Evolutionary conservation across 2,888 invertebrate species (phyloP), one percentile per base, ranked within the genome.

Genomic region (Watsonalla binaria): DNA sequence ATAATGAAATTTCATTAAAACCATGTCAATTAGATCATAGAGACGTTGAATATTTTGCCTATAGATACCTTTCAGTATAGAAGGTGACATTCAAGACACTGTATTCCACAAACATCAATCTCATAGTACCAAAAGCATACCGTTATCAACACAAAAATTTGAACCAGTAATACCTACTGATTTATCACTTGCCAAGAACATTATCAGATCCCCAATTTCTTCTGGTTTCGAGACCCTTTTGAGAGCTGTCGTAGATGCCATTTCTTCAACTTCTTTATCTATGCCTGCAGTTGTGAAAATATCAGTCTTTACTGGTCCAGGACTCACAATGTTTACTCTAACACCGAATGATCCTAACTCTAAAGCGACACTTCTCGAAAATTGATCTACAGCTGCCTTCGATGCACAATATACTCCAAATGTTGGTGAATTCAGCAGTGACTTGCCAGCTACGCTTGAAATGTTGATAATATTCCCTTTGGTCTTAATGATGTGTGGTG

Each of bases 281-380:
- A 53, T 4, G 0, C 64, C 65, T 6, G 54, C 51, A 13, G 59
- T 68, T 5, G 48, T 45, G 0, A 61, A 93, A 90, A 85, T 63
- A 95, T 70, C 63, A 0, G 97, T 78, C 0, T 39, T 52, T 0
- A 72, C 69, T 1, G 69, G 60, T 0, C 74, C 77, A 15, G 73
- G 74, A 48, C 67, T 72, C 0, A 78, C 59, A 2, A 67, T 51
- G 51, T 80, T 78, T 0, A 96, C 96, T 45, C 97, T 91, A 0
- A 98, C 95, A 59, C 94, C 93, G 72, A 93, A 93, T 0, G 90
- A 60, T 8, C 94, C 95, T 46, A 96, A 79, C 70, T 96, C 97
- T 49, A 97, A 78, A n/a, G 78, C 78, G 14, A 54, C 59, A 8
- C 62, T 59, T 45, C 66, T 63, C 0, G 77, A 72, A 33, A 80